These are phyloP conservation scores for Amblyjoppa proteus DNA, from an alignment of 2,888 invertebrate species.

Conservation along the genomic window DNA sequence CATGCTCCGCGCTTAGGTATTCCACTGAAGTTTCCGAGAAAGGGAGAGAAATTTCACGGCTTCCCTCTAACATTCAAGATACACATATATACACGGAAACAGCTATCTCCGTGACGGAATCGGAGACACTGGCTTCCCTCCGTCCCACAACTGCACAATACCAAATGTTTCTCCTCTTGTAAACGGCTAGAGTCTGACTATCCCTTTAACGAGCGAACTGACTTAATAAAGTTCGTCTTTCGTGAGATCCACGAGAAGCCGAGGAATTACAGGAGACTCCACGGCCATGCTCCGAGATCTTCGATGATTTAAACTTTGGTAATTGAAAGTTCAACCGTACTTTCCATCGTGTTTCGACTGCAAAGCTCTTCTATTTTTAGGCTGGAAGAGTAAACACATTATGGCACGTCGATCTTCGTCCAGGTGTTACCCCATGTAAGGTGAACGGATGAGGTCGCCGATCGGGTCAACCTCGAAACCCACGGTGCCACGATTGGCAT, in stretches of 20 bases:
- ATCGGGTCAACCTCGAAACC: too few species aligned
- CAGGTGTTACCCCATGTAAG: background rate
- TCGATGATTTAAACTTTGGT: background rate
- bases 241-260: conserved; percentile 9
- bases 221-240: conserved; percentile 45
- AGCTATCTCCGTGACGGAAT: conserved; percentile 26
- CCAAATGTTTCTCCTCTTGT: conserved; percentile 40
- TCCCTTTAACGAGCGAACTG: background rate
- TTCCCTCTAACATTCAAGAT: conserved; percentile 14
- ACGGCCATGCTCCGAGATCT: background rate
- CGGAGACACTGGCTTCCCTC: conserved; percentile 7
- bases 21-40: conserved; percentile 43
- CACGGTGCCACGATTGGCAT: too few species aligned
- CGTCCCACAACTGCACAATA: conserved; percentile 18
- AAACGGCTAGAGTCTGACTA: conserved; percentile 5
- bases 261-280: background rate
- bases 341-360: background rate
- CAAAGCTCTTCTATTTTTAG: background rate
- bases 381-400: background rate
- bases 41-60: conserved; percentile 43
- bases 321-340: background rate
- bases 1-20: conserved; percentile 10
- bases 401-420: background rate
- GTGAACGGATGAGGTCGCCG: too few species aligned
- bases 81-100: conserved; percentile 5